Base-by-base conservation (phyloP, 2,888 invertebrate species). In the Aspidiotus destructor region DNA sequence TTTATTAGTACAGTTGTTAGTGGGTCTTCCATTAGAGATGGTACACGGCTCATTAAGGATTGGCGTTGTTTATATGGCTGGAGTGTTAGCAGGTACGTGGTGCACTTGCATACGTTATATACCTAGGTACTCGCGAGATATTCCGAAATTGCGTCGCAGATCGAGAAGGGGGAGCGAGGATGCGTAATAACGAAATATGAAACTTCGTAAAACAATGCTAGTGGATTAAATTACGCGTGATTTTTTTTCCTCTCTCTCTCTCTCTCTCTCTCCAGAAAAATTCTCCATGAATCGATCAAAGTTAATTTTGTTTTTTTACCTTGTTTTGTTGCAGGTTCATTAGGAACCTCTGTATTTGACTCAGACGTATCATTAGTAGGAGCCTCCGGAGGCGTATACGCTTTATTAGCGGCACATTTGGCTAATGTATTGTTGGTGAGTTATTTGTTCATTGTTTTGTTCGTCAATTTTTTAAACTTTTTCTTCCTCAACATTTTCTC, bases 321-420 rank as follows among this genome's bases (percentile, higher is more conserved):
- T 42, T 62, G 16, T 28, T 28, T 28, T 28, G 28, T 28, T 75
- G 28, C 74, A 82, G 84, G 84, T 73, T 83, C 83, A 61, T 76
- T 83, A 73, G 92, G 92, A 69, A 93, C 94, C 63, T 92, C 92
- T 70, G 92, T 96, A 69, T 88, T 95, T 76, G 95, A 95, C 81
- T 90, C 91, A 62, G 89, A 92, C 79, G 94, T 94, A 69, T 95
- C 90, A 78, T 84, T 98, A 72, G 95, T 95, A 68, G 98, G 98
- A 64, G 96, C 97, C 5, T 96, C 95, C 67, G 97, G 96, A 40
- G 98, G 98, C 1, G 97, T 97, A 60, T 98, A 98, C 80, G 96
- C 97, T 15, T 81, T 99, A 42, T 80, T 98, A 61, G 94, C 96
- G 7, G 96, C 97, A 57, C 97, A 98, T 79, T 81, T 98, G 73